These are phyloP conservation scores for Syndactyla subalaris DNA, from an alignment of 2,797 vertebrate species.

Conservation along the genomic window DNA sequence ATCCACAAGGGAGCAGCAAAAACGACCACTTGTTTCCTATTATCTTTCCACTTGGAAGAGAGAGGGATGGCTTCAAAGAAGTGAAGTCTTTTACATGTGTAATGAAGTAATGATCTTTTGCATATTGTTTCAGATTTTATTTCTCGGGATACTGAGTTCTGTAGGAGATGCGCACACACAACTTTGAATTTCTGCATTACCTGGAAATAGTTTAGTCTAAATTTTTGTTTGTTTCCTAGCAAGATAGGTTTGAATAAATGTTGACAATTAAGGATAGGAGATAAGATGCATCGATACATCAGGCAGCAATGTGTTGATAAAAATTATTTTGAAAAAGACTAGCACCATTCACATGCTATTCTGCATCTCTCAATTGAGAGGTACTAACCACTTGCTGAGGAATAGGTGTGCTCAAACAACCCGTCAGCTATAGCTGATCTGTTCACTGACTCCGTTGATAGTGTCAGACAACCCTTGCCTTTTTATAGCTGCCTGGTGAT, in stretches of 20 bases:
- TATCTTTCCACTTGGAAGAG: not conserved
- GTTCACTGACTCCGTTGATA: not conserved
- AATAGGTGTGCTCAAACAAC: not conserved
- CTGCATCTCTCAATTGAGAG: not conserved
- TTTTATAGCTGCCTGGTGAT: not conserved
- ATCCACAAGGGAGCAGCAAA: not conserved
- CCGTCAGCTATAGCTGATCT: not conserved
- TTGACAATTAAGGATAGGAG: not conserved
- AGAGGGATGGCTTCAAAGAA: not conserved
- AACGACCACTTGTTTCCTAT: not conserved
- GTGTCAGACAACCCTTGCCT: not conserved
- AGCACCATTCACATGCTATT: accelerated
- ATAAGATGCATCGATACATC: not conserved
- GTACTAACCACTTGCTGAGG: not conserved
- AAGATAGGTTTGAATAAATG: not conserved
- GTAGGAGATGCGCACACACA: not conserved
- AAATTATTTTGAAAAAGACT: not conserved
- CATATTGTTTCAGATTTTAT: not conserved
- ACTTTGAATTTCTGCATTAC: not conserved
- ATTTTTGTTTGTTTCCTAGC: not conserved
- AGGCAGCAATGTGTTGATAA: not conserved
- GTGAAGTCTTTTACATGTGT: not conserved
- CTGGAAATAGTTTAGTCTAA: not conserved
- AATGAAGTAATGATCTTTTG: not conserved
- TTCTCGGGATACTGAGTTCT: not conserved